Conservation (phyloP, 2,888 invertebrate genomes). For the Apomyelois bistriatella region DNA sequence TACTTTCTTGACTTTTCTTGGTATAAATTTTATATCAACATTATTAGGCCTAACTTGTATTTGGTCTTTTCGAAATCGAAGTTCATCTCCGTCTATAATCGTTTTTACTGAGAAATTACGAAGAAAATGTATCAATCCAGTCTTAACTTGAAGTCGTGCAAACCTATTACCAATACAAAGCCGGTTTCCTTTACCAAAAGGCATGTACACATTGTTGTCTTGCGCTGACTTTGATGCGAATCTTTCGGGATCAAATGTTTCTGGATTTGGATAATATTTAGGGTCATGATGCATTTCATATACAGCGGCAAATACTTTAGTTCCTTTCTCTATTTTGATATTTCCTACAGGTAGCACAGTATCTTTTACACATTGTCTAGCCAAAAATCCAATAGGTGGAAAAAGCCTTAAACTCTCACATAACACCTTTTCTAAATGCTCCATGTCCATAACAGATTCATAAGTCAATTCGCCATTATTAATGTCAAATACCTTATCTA, state of each 20-base stretch:
- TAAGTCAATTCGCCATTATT: constrained; percentile 40
- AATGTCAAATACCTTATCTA: constrained; percentile 45
- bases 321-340: constrained; percentile 39
- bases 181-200: constrained; percentile 46
- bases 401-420: constrained; percentile 53
- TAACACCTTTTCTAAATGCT: constrained; percentile 59
- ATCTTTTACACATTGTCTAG: constrained; percentile 43
- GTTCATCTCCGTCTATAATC: neutral
- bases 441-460: constrained; percentile 45
- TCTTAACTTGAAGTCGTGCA: constrained; percentile 22
- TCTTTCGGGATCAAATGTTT: constrained; percentile 65
- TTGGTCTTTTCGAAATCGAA: neutral
- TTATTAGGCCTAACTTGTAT: constrained; percentile 7
- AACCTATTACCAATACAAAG: constrained; percentile 42
- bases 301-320: constrained; percentile 35
- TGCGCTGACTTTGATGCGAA: constrained; percentile 37
- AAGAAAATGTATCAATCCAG: constrained; percentile 15
- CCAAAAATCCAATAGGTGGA: constrained; percentile 47
- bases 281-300: constrained; percentile 55
- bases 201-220: constrained; percentile 20
- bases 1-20: neutral
- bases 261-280: constrained; percentile 53
- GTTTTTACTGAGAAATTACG: constrained; percentile 3
- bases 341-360: constrained; percentile 42
- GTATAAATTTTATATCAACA: constrained; percentile 7